Conservation (phyloP, 1,140 invertebrate genomes). For the Dryas iulia region DNA sequence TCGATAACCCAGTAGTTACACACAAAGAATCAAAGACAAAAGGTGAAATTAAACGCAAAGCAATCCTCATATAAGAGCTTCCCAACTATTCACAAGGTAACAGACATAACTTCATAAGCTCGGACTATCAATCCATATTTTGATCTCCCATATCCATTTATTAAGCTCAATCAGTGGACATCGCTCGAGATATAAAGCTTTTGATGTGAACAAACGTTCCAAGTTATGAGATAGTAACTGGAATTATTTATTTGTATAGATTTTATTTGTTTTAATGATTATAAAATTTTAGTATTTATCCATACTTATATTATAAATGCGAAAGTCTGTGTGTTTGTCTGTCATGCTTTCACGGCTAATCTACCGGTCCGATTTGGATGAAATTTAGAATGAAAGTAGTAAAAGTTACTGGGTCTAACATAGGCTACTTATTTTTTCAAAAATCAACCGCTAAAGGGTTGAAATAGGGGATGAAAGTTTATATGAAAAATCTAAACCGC, state of each 20-base stretch:
- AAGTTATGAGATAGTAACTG: not conserved
- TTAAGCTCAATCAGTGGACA: slow-evolving; percentile 65
- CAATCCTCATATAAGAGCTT: not conserved
- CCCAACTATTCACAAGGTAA: not conserved
- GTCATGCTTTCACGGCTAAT: too few relatives aligned
- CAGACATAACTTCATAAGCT: not conserved
- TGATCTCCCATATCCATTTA: slow-evolving; percentile 56
- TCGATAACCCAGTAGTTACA: not conserved
- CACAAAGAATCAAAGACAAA: not conserved
- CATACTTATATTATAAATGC: too few relatives aligned
- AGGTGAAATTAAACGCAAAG: not conserved
- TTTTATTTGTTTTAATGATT: not conserved
- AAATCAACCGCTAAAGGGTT: too few relatives aligned
- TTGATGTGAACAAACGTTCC: slow-evolving; percentile 17
- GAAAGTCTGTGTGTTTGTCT: too few relatives aligned
- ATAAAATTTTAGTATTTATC: too few relatives aligned
- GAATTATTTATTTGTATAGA: not conserved
- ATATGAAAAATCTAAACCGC: too few relatives aligned
- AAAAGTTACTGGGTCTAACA: too few relatives aligned
- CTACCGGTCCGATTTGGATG: too few relatives aligned
- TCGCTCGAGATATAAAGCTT: slow-evolving; percentile 44
- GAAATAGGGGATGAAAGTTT: too few relatives aligned
- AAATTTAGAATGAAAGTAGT: too few relatives aligned
- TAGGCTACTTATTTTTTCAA: too few relatives aligned
- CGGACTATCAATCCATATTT: slow-evolving; percentile 44